Evolutionary conservation across 2,888 invertebrate genomes (phyloP).

Genomic region (Trissoscelio sp.): DNA sequence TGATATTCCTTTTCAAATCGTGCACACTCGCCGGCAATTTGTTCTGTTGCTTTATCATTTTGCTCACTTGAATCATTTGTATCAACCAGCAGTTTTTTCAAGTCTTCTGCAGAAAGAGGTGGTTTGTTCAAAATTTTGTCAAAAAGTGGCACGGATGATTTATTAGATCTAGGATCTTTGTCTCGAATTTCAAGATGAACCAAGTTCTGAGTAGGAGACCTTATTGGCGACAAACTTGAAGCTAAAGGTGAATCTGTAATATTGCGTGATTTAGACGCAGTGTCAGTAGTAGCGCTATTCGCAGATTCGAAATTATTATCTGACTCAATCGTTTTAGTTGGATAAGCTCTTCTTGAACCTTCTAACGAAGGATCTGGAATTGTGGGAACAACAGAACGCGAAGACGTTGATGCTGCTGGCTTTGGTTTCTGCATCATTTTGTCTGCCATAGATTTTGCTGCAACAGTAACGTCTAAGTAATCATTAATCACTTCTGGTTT

Average conservation of each 20-base stretch:
- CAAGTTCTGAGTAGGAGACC: neutral
- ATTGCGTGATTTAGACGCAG: neutral
- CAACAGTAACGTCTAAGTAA: constrained; percentile 44
- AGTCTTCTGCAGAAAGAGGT: constrained; percentile 80
- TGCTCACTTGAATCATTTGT: neutral
- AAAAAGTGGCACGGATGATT: constrained; percentile 4
- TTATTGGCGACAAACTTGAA: neutral
- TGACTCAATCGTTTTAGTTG: constrained; percentile 28
- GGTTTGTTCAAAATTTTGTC: constrained; percentile 74
- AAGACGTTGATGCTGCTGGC: neutral
- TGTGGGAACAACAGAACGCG: constrained; percentile 75
- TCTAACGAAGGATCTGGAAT: constrained; percentile 76
- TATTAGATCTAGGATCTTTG: constrained; percentile 13
- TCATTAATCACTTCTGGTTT: constrained; percentile 54
- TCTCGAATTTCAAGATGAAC: constrained; percentile 2
- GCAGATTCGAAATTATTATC: constrained; percentile 28
- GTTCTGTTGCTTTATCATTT: constrained; percentile 20
- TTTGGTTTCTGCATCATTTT: constrained; percentile 43
- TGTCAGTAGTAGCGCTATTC: neutral
- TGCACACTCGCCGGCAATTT: constrained; percentile 9
- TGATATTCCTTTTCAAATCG: constrained; percentile 39
- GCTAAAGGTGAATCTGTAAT: neutral
- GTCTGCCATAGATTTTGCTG: constrained; percentile 54
- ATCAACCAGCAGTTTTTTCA: constrained; percentile 80
- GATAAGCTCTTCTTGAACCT: constrained; percentile 72